Conservation (phyloP, 2,797 vertebrate species). For the Garrulus glandarius region DNA sequence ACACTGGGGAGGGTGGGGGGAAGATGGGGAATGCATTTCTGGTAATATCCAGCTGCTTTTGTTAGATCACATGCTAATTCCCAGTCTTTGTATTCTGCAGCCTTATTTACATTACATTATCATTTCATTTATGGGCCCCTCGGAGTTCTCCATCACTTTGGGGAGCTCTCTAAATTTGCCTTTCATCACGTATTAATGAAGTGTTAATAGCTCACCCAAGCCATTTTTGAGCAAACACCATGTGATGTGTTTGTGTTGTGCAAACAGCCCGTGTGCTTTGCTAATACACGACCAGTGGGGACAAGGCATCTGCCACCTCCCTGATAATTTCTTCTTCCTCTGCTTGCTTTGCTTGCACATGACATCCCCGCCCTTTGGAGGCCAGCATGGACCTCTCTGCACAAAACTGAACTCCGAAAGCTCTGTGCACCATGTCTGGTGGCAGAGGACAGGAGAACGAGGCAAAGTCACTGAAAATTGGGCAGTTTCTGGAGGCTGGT, state of each 20-base stretch:
- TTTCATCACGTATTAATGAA: conserved; percentile 66
- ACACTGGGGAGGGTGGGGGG: neutral
- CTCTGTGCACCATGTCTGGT: fast-evolving
- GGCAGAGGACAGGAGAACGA: neutral
- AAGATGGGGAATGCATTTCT: neutral
- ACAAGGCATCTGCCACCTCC: neutral
- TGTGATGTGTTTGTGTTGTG: neutral
- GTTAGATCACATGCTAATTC: conserved; percentile 7
- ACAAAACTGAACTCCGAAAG: neutral
- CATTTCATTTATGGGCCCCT: conserved; percentile 43
- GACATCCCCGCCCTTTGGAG: fast-evolving
- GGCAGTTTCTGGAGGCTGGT: neutral
- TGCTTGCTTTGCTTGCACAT: neutral
- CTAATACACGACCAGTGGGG: neutral
- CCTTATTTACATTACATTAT: conserved; percentile 64
- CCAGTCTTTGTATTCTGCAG: neutral
- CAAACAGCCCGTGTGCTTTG: neutral
- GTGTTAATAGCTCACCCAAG: conserved; percentile 55
- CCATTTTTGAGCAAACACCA: conserved; percentile 47
- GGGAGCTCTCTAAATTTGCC: conserved; percentile 57
- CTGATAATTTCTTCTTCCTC: neutral
- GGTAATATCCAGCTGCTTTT: neutral
- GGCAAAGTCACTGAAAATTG: neutral
- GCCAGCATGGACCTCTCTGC: neutral
- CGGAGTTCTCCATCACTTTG: conserved; percentile 3